A percentile compares a stretch with the other conserved stretches of the same genome.
Conservation (phyloP, 2,797 vertebrate genomes). For the Garrulus glandarius region DNA sequence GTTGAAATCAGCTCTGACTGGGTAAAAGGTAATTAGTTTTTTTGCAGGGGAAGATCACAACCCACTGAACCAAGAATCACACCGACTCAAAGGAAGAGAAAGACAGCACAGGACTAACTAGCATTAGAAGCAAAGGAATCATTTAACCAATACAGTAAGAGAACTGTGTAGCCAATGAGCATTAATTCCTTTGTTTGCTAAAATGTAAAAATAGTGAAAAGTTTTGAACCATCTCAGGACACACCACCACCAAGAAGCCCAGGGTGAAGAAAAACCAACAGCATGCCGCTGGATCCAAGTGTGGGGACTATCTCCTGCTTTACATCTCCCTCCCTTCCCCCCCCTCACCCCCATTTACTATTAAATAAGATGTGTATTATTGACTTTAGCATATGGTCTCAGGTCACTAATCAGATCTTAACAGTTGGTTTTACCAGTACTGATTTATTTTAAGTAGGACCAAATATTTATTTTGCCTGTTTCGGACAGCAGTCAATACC, state of each 20-base stretch:
- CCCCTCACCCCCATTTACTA: not conserved
- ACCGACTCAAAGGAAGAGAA: fast-evolving
- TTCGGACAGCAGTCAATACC: not conserved
- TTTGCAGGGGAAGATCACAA: not conserved
- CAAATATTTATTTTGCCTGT: not conserved
- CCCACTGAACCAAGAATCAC: not conserved
- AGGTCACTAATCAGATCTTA: not conserved
- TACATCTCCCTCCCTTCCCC: not conserved
- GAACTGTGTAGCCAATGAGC: not conserved
- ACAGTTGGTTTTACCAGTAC: not conserved
- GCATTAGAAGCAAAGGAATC: not conserved
- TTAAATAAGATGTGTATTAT: not conserved
- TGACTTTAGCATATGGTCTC: not conserved
- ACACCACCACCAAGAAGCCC: not conserved
- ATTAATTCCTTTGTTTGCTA: not conserved
- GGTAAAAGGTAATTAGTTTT: not conserved
- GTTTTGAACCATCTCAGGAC: not conserved
- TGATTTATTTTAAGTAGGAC: not conserved
- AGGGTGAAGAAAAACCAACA: not conserved
- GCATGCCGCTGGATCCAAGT: fast-evolving
- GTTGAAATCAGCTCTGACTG: not conserved
- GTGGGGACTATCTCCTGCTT: not conserved
- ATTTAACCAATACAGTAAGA: not conserved
- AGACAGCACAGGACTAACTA: not conserved
- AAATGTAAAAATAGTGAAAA: not conserved